Percentiles rank a stretch among this genome's conserved stretches.
phyloP scores from a whole-genome alignment of 2,113 vertebrate genomes.

The Eolophus roseicapilla region DNA sequence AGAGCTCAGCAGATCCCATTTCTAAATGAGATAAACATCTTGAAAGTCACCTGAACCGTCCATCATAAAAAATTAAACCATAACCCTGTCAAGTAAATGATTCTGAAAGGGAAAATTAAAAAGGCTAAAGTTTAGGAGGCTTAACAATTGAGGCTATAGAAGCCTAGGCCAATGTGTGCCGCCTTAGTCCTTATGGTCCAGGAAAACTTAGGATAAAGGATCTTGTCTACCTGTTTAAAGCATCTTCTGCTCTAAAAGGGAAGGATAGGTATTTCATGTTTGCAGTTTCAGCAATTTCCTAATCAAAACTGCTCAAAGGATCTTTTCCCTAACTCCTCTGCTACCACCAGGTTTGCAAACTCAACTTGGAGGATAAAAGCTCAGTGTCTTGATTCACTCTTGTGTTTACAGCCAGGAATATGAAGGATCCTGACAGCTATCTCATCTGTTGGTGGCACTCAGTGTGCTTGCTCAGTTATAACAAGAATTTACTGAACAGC shows the following conservation, averaged over 20 bases:
- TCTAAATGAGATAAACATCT: background rate
- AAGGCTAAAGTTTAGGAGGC: background rate
- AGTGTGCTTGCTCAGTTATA: background rate
- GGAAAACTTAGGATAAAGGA: background rate
- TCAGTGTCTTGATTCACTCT: background rate
- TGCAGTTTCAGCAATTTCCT: background rate
- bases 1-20: background rate
- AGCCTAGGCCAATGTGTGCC: background rate
- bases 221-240: background rate
- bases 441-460: background rate
- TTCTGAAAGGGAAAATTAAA: background rate
- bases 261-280: background rate
- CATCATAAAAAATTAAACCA: background rate
- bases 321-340: background rate
- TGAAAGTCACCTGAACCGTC: background rate
- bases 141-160: background rate
- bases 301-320: background rate
- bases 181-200: background rate
- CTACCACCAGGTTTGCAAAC: background rate
- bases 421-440: background rate
- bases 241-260: background rate
- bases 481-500: background rate
- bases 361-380: background rate
- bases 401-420: background rate
- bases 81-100: background rate